Percentiles rank a stretch among this genome's conserved stretches.
Conservation (phyloP, 2,888 invertebrate species). For the Oscheius onirici region DNA sequence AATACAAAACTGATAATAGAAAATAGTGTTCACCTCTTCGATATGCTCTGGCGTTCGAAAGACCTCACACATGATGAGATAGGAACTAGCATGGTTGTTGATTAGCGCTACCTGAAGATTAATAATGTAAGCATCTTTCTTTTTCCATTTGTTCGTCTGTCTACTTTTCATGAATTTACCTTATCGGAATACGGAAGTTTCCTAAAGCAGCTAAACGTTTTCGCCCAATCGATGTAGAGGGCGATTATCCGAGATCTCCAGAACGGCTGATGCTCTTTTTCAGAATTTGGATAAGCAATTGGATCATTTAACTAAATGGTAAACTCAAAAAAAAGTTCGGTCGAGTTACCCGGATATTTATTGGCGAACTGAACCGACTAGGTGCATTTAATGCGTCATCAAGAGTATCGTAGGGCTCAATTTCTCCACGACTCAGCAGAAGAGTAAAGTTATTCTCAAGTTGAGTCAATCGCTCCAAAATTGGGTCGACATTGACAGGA, state of each 20-base stretch:
- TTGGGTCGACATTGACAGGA: slow-evolving; percentile 46
- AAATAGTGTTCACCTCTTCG: slow-evolving; percentile 31
- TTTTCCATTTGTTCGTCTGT: too few species aligned
- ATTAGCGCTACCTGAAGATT: slow-evolving; percentile 63
- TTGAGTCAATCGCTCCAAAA: slow-evolving; percentile 63
- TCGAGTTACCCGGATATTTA: slow-evolving; percentile 59
- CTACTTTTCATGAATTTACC: slow-evolving; percentile 42
- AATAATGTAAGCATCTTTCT: too few species aligned
- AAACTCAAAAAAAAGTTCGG: background rate
- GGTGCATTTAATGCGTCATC: slow-evolving; percentile 66
- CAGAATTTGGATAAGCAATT: slow-evolving; percentile 53
- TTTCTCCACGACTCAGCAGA: slow-evolving; percentile 59
- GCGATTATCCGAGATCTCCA: slow-evolving; percentile 69
- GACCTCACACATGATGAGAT: slow-evolving; percentile 71
- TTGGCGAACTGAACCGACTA: slow-evolving; percentile 61
- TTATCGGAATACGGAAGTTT: slow-evolving; percentile 69
- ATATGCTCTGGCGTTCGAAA: slow-evolving; percentile 68
- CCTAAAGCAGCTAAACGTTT: slow-evolving; percentile 66
- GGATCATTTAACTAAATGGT: slow-evolving; percentile 61
- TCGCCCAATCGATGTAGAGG: slow-evolving; percentile 70
- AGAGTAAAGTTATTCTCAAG: slow-evolving; percentile 69
- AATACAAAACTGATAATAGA: too few species aligned
- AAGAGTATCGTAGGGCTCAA: slow-evolving; percentile 60
- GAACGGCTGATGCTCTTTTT: slow-evolving; percentile 66
- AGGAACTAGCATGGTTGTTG: slow-evolving; percentile 69